Evolutionary conservation across 2,113 vertebrate genomes (phyloP).

Genomic region (Salvator merianae): DNA sequence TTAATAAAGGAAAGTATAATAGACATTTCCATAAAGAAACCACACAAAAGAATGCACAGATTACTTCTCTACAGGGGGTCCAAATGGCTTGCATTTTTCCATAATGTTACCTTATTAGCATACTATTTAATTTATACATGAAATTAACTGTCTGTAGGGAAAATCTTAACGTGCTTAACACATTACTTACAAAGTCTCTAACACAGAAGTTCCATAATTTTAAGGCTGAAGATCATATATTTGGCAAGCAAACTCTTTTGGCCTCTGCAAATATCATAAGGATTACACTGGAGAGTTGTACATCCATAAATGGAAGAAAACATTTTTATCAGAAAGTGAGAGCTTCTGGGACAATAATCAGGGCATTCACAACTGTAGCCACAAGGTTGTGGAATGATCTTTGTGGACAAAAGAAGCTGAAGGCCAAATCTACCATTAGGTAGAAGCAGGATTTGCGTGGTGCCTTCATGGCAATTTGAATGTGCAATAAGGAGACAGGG

Average conservation of each 20-base stretch:
- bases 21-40: conserved; percentile 81
- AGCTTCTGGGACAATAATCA: neutral
- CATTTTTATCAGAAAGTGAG: neutral
- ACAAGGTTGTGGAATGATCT: neutral
- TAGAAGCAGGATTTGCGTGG: neutral
- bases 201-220: conserved; percentile 56
- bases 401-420: neutral
- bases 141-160: conserved; percentile 76
- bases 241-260: conserved; percentile 38
- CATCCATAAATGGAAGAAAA: neutral
- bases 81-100: conserved; percentile 75
- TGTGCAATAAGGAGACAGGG: neutral
- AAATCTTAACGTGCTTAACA: conserved; percentile 72
- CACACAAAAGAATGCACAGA: conserved; percentile 71
- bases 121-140: conserved; percentile 75
- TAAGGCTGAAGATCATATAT: conserved; percentile 20
- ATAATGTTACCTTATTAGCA: conserved; percentile 78
- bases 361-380: neutral
- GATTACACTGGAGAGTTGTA: neutral
- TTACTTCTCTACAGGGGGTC: conserved; percentile 75
- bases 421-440: neutral
- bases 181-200: conserved; percentile 68
- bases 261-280: neutral
- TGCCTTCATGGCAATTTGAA: neutral
- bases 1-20: conserved; percentile 77